Evolutionary conservation across 2,113 vertebrate species (phyloP), one percentile per base, ranked within the genome.

Genomic region (Cromileptes altivelis): DNA sequence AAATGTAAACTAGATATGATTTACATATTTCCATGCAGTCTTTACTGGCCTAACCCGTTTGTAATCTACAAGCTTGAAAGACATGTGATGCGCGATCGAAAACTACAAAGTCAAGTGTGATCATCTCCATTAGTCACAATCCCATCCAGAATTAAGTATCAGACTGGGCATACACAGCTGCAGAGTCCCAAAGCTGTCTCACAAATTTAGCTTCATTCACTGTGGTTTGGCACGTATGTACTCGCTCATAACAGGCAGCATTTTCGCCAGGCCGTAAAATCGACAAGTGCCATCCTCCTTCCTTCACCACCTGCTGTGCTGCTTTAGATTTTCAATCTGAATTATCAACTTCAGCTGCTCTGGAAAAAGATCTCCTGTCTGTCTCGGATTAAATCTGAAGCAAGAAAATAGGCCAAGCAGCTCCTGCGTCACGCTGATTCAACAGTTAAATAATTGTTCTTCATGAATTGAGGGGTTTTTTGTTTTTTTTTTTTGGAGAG

Each of bases 1-100:
- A 80, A 70, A 71, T 52, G 40, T 68, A 67, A 76, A 80, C 57
- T n/a, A 70, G 47, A 76, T 53, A 33, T 64, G 25, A 70, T 78
- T 68, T 72, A 37, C 71, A 68, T 74, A 65, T 79, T 62, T 60
- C 37, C 30, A 56, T 33, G 65, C 76, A 58, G 53, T 40, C 13
- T 72, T 64, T 7, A 56, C 76, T 74, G 60, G 55, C 70, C 7
- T 49, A 14, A 75, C 4, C 23, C 55, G 1, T 57, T 65, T 61
- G 23, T 73, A 37, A 70, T 81, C 30, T n/a, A 14, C 27, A 77
- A 19, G 53, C 33, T 73, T 37, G 18, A 50, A 62, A 57, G 68
- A n/a, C 37, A 21, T 17, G 56, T 14, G 45, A 18, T 21, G n/a
- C 56, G 47, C 52, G 42, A 57, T 58, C 21, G 3, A 37, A 21